Base-by-base conservation (phyloP, 2,888 invertebrate species). In the Tetranychus truncatus region DNA sequence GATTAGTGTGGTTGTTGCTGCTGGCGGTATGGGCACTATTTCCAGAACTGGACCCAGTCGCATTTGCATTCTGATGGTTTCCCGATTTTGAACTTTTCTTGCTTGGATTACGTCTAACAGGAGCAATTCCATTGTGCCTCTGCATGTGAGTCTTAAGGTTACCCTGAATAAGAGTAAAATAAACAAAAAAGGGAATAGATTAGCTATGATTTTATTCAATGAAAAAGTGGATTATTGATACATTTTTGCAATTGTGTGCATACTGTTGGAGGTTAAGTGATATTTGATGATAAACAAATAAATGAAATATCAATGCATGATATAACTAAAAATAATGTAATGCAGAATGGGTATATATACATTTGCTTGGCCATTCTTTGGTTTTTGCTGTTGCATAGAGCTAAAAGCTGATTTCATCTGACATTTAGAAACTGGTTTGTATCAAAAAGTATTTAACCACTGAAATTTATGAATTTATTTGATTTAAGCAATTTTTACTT, bases 61-160 rank as follows among this genome's bases (percentile, higher is more conserved):
- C 66, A 66, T 66, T 18, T n/a, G 66, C 66, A 18, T 20, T 7
- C 11, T 66, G 66, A n/a, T 18, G 20, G 20, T 18, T 20, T 66
- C 20, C 20, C 20, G 69, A 69, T 69, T 20, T 24, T 11, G 69
- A 20, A 21, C 69, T 21, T 24, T 24, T 69, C 21, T 69, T 76
- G 76, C 24, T 20, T n/a, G 69, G 69, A 72, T 78, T 77, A 65
- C 79, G 77, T 69, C 78, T 76, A 66, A 78, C 77, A 18, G 79
- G 79, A 74, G 79, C 75, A 46, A 78, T 78, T 34, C 79, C 79
- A 20, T 79, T 74, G 77, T 80, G 80, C 74, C 80, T 77, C 72
- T 80, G 79, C 78, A 79, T 79, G 76, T 80, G 80, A 67, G 80
- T 80, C 76, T 80, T 80, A 44, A 80, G 77, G 75, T 80, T 80